Evolutionary conservation across 2,888 invertebrate genomes (phyloP).

Genomic region (Papilio elwesi): DNA sequence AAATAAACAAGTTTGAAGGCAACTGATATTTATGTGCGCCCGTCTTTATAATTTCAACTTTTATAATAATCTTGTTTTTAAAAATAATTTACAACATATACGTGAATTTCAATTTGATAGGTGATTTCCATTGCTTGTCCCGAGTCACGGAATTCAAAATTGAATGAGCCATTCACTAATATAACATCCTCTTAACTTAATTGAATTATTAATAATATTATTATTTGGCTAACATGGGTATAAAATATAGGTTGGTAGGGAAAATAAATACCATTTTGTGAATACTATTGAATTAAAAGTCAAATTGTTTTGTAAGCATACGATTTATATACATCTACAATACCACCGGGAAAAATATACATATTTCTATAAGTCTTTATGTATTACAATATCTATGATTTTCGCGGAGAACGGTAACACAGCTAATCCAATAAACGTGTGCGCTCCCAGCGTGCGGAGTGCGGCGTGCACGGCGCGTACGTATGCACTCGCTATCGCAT

Average conservation of each 20-base stretch:
- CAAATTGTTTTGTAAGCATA: too few species aligned
- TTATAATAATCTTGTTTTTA: slow-evolving; percentile 4
- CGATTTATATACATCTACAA: too few species aligned
- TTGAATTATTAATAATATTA: too few species aligned
- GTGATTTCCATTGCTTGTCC: neutral
- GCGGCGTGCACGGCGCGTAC: slow-evolving; percentile 44
- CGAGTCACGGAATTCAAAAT: neutral
- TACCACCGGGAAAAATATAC: too few species aligned
- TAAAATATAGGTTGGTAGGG: too few species aligned
- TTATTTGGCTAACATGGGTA: too few species aligned
- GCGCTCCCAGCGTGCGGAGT: neutral
- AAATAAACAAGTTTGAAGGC: slow-evolving; percentile 6
- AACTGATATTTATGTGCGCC: slow-evolving; percentile 2
- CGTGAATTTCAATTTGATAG: neutral
- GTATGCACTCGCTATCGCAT: slow-evolving; percentile 52
- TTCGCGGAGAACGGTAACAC: slow-evolving; percentile 1
- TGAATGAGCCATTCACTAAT: neutral
- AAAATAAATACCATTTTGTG: too few species aligned
- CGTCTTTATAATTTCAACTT: slow-evolving; percentile 6
- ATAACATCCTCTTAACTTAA: neutral
- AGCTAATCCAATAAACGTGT: slow-evolving; percentile 19
- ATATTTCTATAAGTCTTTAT: neutral
- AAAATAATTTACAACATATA: slow-evolving; percentile 6
- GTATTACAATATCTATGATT: neutral
- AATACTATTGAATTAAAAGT: too few species aligned